phyloP scores from a whole-genome alignment of 2,888 invertebrate genomes.

The Lepetodrilus schrolli region DNA sequence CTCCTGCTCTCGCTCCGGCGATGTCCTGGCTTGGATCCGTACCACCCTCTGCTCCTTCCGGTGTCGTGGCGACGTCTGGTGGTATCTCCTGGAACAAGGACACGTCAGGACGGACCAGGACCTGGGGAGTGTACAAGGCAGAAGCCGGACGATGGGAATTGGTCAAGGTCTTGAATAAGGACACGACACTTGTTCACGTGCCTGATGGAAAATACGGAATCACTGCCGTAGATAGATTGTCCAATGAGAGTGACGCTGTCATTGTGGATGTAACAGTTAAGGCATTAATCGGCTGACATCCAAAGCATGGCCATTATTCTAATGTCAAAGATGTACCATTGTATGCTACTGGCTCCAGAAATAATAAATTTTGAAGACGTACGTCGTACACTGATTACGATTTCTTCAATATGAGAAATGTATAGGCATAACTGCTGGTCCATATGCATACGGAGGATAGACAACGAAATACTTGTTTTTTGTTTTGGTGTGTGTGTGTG shows the following conservation, averaged over 20 bases:
- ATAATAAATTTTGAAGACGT: too few species aligned
- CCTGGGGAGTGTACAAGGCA: slow-evolving; percentile 54
- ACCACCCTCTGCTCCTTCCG: slow-evolving; percentile 39
- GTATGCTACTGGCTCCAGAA: too few species aligned
- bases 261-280: background rate
- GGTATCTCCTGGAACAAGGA: slow-evolving; percentile 48
- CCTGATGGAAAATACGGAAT: slow-evolving; percentile 36
- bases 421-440: too few species aligned
- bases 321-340: too few species aligned
- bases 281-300: too few species aligned
- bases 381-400: too few species aligned
- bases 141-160: slow-evolving; percentile 47
- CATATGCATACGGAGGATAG: too few species aligned
- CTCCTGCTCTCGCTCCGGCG: slow-evolving; percentile 53
- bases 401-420: too few species aligned
- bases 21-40: slow-evolving; percentile 56
- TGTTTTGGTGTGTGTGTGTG: too few species aligned
- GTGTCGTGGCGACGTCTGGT: slow-evolving; percentile 37
- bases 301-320: too few species aligned
- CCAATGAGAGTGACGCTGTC: slow-evolving; percentile 31
- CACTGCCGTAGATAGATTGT: slow-evolving; percentile 41
- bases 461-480: too few species aligned
- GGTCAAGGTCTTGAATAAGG: slow-evolving; percentile 36
- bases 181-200: background rate
- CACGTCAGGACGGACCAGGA: slow-evolving; percentile 37